These are phyloP conservation scores for Tenthredo distinguenda DNA, from an alignment of 2,888 invertebrate species.

Conservation along the genomic window DNA sequence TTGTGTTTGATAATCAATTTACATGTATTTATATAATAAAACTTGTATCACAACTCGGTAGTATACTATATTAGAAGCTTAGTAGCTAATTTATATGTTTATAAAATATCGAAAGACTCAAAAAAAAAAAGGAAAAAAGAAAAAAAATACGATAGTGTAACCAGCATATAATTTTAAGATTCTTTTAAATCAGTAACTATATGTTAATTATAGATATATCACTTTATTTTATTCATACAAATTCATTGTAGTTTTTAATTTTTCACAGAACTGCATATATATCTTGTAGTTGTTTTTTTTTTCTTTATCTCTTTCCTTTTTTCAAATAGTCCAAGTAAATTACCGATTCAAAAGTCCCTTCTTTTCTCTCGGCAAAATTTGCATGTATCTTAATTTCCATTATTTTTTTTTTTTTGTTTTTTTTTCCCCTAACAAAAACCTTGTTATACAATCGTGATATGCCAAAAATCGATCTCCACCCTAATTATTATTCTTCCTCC, in stretches of 20 bases:
- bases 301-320: not conserved
- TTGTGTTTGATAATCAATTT: conserved; percentile 32
- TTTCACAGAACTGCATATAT: not conserved
- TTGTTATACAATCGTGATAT: not conserved
- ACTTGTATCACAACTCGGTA: conserved; percentile 24
- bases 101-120: conserved; percentile 26
- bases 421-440: too few relatives aligned
- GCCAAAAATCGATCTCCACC: not conserved
- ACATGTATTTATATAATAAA: conserved; percentile 21
- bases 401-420: not conserved
- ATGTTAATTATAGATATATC: not conserved
- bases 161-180: conserved; percentile 3
- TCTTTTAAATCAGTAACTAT: not conserved
- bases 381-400: not conserved
- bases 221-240: not conserved
- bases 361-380: not conserved
- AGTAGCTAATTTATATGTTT: conserved; percentile 23
- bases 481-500: not conserved
- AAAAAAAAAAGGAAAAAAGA: not conserved
- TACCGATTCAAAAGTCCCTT: not conserved
- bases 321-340: not conserved
- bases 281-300: not conserved
- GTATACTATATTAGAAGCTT: conserved; percentile 8
- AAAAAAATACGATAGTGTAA: not conserved
- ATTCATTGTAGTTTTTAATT: not conserved